Conservation (phyloP, 2,888 invertebrate species). For the Sturmia bella region DNA sequence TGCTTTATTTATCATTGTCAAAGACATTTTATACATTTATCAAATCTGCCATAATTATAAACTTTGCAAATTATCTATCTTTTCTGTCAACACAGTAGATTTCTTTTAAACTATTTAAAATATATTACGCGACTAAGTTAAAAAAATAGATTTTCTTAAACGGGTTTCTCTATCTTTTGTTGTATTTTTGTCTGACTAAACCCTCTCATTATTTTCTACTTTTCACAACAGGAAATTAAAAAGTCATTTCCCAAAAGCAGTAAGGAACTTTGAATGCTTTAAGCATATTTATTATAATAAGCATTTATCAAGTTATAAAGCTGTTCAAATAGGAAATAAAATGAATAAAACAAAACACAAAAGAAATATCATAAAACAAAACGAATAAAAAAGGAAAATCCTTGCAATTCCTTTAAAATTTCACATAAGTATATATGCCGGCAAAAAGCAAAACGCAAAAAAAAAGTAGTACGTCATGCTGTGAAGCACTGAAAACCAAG, state of each 20-base stretch:
- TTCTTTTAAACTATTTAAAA: too few species aligned
- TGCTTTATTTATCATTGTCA: too few species aligned
- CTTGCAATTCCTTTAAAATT: conserved; percentile 8
- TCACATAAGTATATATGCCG: neutral
- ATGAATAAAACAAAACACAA: conserved; percentile 26
- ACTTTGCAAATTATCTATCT: too few species aligned
- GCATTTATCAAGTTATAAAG: conserved; percentile 50
- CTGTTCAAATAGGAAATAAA: conserved; percentile 21
- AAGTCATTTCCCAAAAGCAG: conserved; percentile 60
- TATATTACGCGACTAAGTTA: too few species aligned
- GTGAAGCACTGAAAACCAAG: conserved; percentile 11
- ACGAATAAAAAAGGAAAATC: conserved; percentile 18
- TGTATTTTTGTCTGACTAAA: neutral
- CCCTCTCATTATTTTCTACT: conserved; percentile 25
- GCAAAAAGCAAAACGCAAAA: neutral
- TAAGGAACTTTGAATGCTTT: conserved; percentile 45
- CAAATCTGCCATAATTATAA: too few species aligned
- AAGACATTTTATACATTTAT: too few species aligned
- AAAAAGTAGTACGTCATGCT: conserved; percentile 3
- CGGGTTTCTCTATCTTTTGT: neutral
- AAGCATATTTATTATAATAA: conserved; percentile 51
- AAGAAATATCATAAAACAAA: conserved; percentile 28
- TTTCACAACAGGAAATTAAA: conserved; percentile 62
- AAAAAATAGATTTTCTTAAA: neutral
- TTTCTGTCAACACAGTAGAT: too few species aligned